Conservation (phyloP, 2,888 invertebrate genomes). For the Drosophila mettleri region DNA sequence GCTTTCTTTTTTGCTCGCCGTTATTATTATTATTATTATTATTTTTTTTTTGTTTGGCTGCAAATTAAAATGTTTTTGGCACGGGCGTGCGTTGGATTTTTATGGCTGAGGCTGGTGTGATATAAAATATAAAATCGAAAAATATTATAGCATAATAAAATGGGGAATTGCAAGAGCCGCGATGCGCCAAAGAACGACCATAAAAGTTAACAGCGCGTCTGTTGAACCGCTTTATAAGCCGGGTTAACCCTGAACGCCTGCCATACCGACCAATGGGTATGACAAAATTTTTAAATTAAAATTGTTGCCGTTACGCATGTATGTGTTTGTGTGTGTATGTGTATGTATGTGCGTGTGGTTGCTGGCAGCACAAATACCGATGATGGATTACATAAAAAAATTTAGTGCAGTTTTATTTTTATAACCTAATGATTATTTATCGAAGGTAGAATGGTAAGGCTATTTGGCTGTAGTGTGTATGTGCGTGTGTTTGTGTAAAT, state of each 20-base stretch:
- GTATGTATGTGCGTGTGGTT: conserved; percentile 18
- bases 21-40: too few relatives aligned
- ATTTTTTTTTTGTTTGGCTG: conserved; percentile 16
- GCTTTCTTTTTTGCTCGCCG: background rate
- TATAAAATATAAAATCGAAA: conserved; percentile 75
- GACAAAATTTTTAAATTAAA: conserved; percentile 78
- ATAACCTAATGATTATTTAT: conserved; percentile 68
- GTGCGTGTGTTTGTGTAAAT: background rate
- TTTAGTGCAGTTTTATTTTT: conserved; percentile 70
- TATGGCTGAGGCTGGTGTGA: conserved; percentile 40
- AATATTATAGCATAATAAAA: conserved; percentile 79
- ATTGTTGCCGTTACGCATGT: conserved; percentile 43
- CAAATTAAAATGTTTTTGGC: conserved; percentile 51
- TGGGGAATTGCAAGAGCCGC: conserved; percentile 45
- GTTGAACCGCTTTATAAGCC: conserved; percentile 70
- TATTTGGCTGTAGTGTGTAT: conserved; percentile 21
- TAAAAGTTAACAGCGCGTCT: conserved; percentile 76
- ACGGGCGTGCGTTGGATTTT: conserved; percentile 34
- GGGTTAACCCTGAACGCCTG: conserved; percentile 40
- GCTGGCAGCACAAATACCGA: conserved; percentile 50
- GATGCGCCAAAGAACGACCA: conserved; percentile 42
- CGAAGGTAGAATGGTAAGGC: conserved; percentile 40
- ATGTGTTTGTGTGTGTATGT: background rate
- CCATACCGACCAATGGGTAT: conserved; percentile 60
- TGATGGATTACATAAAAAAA: conserved; percentile 77